Conservation (phyloP, 1,140 invertebrate species). For the Drosophila yakuba region DNA sequence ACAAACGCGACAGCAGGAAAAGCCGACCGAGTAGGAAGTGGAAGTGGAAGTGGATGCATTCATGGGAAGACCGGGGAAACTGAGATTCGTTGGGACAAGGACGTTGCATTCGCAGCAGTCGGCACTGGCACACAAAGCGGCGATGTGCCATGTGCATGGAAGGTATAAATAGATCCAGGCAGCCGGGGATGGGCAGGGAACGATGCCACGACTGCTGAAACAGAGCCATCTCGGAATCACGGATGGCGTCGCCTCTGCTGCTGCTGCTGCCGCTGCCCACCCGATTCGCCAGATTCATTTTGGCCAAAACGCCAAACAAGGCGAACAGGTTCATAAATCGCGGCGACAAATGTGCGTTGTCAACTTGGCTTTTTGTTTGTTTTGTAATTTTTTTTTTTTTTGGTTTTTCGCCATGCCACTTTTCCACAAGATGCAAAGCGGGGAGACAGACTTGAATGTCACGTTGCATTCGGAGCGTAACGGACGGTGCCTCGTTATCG, state of each 20-base stretch:
- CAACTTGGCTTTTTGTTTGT: constrained; percentile 12
- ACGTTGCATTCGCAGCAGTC: constrained; percentile 34
- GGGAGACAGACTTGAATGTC: constrained; percentile 68
- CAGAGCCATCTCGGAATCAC: constrained; percentile 58
- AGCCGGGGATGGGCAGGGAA: constrained; percentile 6
- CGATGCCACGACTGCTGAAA: constrained; percentile 46
- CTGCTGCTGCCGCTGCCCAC: constrained; percentile 38
- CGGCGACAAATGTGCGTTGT: constrained; percentile 59
- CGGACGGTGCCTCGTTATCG: constrained; percentile 32
- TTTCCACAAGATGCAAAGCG: constrained; percentile 31
- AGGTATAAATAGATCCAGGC: constrained; percentile 33
- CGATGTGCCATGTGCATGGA: constrained; percentile 22
- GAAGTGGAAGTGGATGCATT: constrained; percentile 33
- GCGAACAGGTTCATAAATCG: constrained; percentile 76
- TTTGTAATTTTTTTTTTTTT: constrained; percentile 1
- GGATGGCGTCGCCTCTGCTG: constrained; percentile 57
- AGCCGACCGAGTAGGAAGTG: constrained; percentile 43
- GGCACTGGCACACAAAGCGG: constrained; percentile 45
- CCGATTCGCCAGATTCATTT: constrained; percentile 35
- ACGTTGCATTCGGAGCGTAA: constrained; percentile 62
- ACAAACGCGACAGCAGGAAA: constrained; percentile 41
- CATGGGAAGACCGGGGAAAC: constrained; percentile 11
- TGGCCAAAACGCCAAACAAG: constrained; percentile 65
- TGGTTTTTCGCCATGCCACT: neutral
- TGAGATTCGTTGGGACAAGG: constrained; percentile 31